Percentiles rank a stretch among this genome's conserved stretches.
Evolutionary conservation across 64 coral and sea anemone species (phyloP).

Genomic region (Montipora sp.): DNA sequence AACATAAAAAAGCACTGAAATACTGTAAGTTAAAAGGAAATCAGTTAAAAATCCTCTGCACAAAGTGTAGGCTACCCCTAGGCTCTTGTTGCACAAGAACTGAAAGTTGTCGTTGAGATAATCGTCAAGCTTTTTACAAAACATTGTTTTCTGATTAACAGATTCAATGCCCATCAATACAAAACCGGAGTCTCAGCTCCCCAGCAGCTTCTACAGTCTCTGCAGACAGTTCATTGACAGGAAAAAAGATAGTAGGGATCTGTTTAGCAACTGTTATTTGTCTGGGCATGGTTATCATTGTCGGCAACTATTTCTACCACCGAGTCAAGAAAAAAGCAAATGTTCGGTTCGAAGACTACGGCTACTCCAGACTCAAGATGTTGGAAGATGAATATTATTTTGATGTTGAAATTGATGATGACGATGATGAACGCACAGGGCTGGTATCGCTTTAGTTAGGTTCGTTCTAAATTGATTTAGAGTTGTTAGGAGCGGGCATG

Average conservation of each 20-base stretch:
- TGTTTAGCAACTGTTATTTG: constrained; percentile 51
- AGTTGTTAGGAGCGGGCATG: not conserved
- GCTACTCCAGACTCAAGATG: constrained; percentile 82
- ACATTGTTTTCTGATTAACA: constrained; percentile 2
- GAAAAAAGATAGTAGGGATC: constrained; percentile 45
- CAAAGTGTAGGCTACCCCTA: too few species aligned
- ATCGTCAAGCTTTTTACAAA: not conserved
- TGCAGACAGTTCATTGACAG: not conserved
- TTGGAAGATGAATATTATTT: constrained; percentile 64
- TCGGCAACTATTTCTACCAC: constrained; percentile 41
- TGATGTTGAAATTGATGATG: constrained; percentile 52
- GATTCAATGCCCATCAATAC: not conserved
- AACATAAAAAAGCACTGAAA: too few species aligned
- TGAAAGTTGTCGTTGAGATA: too few species aligned
- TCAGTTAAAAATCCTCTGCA: too few species aligned
- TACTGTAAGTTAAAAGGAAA: too few species aligned
- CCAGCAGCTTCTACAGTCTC: not conserved
- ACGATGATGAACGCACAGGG: constrained; percentile 55
- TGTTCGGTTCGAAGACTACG: constrained; percentile 77
- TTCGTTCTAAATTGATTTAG: not conserved
- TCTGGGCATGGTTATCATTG: constrained; percentile 6
- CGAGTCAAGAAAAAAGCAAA: constrained; percentile 40
- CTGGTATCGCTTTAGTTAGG: not conserved
- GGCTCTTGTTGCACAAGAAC: too few species aligned
- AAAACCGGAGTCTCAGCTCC: not conserved